phyloP scores from a whole-genome alignment of 2,113 vertebrate species.

The Campylomormyrus numenius region DNA sequence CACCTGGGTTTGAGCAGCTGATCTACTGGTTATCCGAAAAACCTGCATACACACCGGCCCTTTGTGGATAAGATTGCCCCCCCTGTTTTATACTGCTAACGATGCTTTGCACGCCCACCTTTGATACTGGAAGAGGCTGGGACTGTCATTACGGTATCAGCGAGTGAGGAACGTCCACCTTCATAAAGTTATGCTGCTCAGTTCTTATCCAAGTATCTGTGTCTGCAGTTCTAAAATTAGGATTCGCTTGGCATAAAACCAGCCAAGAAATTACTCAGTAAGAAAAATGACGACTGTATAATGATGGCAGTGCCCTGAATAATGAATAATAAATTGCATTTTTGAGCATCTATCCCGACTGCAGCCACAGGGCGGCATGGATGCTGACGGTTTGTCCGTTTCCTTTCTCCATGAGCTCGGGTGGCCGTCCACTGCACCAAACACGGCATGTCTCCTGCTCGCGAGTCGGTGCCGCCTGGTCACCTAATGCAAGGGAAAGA shows the following conservation, averaged over 20 bases:
- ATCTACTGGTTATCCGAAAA: too few species aligned
- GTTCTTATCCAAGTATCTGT: background rate
- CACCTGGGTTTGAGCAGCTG: too few species aligned
- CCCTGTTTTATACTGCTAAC: background rate
- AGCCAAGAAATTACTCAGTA: background rate
- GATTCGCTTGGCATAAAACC: background rate
- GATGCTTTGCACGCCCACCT: background rate
- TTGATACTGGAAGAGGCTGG: background rate
- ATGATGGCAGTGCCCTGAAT: background rate
- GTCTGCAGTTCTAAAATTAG: background rate
- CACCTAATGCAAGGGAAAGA: background rate
- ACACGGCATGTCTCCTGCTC: background rate
- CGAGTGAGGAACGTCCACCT: background rate
- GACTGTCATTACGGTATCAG: background rate
- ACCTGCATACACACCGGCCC: too few species aligned
- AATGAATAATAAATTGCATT: background rate
- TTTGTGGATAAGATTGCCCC: too few species aligned
- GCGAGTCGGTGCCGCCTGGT: background rate
- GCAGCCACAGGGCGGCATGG: too few species aligned
- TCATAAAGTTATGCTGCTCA: background rate
- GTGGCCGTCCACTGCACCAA: background rate
- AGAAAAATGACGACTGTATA: background rate
- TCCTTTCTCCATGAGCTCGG: background rate
- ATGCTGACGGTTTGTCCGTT: background rate
- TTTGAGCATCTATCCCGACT: background rate